A percentile compares a stretch with the other conserved stretches of the same genome.
phyloP scores from a whole-genome alignment of 2,888 invertebrate genomes.

The Eupelmus urozonus region DNA sequence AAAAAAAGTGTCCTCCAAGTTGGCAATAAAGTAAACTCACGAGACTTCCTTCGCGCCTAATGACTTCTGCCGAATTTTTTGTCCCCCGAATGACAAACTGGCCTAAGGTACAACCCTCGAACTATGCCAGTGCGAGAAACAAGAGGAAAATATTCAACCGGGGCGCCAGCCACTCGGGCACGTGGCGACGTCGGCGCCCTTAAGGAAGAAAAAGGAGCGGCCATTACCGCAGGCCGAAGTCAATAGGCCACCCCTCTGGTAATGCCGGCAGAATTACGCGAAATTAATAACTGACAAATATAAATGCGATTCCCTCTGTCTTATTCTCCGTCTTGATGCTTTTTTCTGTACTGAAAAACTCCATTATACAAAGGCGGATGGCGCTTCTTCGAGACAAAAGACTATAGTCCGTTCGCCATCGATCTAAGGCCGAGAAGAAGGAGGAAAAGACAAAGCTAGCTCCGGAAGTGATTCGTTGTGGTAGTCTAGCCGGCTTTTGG shows the following conservation, averaged over 20 bases:
- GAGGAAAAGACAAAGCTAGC: constrained; percentile 55
- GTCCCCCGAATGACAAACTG: constrained; percentile 4
- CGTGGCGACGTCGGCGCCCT: constrained; percentile 8
- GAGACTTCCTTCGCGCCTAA: no score
- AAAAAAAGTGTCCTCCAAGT: no score
- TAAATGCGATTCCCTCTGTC: constrained; percentile 23
- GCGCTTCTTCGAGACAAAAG: constrained; percentile 25
- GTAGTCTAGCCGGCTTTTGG: constrained; percentile 12
- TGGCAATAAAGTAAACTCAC: no score
- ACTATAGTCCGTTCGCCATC: constrained; percentile 11
- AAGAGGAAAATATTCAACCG: constrained; percentile 26
- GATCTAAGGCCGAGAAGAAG: constrained; percentile 32
- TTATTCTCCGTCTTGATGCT: neutral
- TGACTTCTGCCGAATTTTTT: neutral
- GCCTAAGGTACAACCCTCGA: neutral
- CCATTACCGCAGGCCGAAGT: neutral
- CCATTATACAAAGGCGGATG: constrained; percentile 6
- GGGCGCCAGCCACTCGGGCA: constrained; percentile 5
- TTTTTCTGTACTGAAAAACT: neutral
- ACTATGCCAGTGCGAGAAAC: neutral
- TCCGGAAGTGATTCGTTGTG: constrained; percentile 56
- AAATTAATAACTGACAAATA: constrained; percentile 53
- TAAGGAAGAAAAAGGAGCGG: constrained; percentile 10
- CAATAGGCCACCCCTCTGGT: neutral
- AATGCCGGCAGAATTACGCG: constrained; percentile 36